Evolutionary conservation across 2,888 invertebrate genomes (phyloP), one percentile per base, ranked within the genome.

Genomic region (Odontocolon sp.): DNA sequence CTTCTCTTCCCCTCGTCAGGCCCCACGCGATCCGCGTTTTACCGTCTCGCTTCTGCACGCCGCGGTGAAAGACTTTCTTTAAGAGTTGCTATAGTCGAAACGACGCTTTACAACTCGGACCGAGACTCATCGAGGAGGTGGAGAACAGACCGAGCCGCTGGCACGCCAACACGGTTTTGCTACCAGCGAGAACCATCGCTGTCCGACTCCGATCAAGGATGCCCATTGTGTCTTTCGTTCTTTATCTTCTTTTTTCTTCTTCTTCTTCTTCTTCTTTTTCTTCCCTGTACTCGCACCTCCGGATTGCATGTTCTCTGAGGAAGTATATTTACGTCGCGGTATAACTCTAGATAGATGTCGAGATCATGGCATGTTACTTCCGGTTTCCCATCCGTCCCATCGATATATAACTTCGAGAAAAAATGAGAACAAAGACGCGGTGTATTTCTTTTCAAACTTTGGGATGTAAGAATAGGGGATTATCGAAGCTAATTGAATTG

Each of bases 21-120:
- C 72, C 72, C 78, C 63, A 57, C 77, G 70, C 76, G 67, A 64
- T 64, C 64, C 84, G 77, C 76, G 76, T 64, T 76, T 70, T 40
- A 54, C 73, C 66, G 69, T 50, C 70, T 66, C 73, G 69, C 71
- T 80, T 38, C 56, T 71, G 77, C 82, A 78, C 84, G n/a, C n/a
- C n/a, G n/a, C n/a, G 87, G 90, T 88, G 89, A 90, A 90, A 90
- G 90, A 90, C 90, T 90, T 90, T 90, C 90, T 90, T 90, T 86
- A 83, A 86, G 84, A 76, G 45, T 33, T 26, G 14, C 21, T 28
- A 26, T 9, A 33, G 36, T 36, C 33, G 9, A 47, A 57, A 47
- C 40, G 31, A 16, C 45, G 5, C 16, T 40, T n/a, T 21, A 31
- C 40, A 8, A n/a, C 36, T 40, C 52, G 21, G 47, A 23, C 45